Evolutionary conservation across 37 sponge, comb jelly and placozoan species (phyloP).

Genomic region (Lycopodina hypogea): DNA sequence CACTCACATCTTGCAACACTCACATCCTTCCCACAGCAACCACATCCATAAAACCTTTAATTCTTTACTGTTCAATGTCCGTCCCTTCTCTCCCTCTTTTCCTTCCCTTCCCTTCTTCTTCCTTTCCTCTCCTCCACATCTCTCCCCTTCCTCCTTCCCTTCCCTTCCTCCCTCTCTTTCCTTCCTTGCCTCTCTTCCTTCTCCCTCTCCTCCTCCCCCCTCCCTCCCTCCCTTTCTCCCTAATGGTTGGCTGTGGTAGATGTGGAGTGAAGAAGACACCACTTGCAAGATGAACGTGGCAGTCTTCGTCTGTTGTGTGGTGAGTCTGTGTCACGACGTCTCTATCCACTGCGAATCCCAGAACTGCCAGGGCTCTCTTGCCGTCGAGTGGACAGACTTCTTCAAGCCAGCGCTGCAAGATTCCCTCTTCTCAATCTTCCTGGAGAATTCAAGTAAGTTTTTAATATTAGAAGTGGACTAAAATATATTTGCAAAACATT

Average conservation of each 20-base stretch:
- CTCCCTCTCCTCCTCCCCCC: too few relatives aligned
- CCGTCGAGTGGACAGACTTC: conserved; percentile 64
- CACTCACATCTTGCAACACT: too few relatives aligned
- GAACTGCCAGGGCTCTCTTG: conserved; percentile 3
- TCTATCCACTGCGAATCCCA: conserved; percentile 13
- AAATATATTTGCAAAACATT: not conserved
- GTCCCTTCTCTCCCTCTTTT: too few relatives aligned
- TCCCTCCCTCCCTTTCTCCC: too few relatives aligned
- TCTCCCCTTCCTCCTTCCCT: too few relatives aligned
- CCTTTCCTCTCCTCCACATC: too few relatives aligned
- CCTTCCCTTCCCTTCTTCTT: too few relatives aligned
- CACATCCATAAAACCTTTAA: too few relatives aligned
- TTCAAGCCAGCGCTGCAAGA: conserved; percentile 48
- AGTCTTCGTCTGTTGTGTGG: conserved; percentile 15
- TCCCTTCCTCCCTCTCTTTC: too few relatives aligned
- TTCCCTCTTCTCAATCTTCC: conserved; percentile 28
- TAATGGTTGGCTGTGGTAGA: not conserved
- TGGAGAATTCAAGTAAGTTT: conserved; percentile 19
- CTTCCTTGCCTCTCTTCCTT: too few relatives aligned
- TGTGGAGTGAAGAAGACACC: not conserved
- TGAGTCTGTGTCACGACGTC: conserved; percentile 15
- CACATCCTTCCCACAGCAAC: too few relatives aligned
- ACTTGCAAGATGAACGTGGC: conserved; percentile 10
- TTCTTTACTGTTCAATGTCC: too few relatives aligned
- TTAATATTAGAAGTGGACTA: not conserved